phyloP scores from a whole-genome alignment of 2,888 invertebrate genomes.

The Temnothorax ravouxi region DNA sequence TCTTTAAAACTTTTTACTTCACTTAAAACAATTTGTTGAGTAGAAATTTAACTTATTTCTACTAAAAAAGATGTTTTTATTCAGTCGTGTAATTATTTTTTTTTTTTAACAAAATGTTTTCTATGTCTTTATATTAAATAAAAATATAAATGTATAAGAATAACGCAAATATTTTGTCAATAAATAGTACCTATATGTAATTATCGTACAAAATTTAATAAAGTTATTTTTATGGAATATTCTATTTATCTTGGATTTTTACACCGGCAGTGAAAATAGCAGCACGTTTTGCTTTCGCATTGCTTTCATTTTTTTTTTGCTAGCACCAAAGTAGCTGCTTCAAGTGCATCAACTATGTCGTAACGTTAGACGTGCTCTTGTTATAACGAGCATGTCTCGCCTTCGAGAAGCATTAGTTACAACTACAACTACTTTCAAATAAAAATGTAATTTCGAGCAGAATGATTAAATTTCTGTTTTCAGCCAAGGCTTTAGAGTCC shows the following conservation, averaged over 20 bases:
- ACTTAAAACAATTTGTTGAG: not conserved
- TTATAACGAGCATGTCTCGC: conserved; percentile 58
- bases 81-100: not conserved
- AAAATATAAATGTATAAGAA: not conserved
- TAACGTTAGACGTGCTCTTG: conserved; percentile 62
- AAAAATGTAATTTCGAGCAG: conserved; percentile 30
- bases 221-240: not conserved
- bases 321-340: not conserved
- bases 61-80: not conserved
- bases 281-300: not conserved
- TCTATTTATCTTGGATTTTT: not conserved
- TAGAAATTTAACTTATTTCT: not conserved
- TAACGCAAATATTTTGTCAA: not conserved
- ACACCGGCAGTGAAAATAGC: not conserved
- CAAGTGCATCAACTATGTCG: conserved; percentile 14
- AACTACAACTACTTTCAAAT: conserved; percentile 25
- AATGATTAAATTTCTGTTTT: conserved; percentile 45
- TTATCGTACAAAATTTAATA: not conserved
- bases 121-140: not conserved
- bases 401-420: conserved; percentile 53
- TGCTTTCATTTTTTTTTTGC: conserved; percentile 30
- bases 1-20: not conserved
- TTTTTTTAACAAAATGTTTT: not conserved
- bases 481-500: not conserved
- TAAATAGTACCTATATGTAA: not conserved